Evolutionary conservation across 2,113 vertebrate species (phyloP).

Genomic region (Myrmecophaga tridactyla): DNA sequence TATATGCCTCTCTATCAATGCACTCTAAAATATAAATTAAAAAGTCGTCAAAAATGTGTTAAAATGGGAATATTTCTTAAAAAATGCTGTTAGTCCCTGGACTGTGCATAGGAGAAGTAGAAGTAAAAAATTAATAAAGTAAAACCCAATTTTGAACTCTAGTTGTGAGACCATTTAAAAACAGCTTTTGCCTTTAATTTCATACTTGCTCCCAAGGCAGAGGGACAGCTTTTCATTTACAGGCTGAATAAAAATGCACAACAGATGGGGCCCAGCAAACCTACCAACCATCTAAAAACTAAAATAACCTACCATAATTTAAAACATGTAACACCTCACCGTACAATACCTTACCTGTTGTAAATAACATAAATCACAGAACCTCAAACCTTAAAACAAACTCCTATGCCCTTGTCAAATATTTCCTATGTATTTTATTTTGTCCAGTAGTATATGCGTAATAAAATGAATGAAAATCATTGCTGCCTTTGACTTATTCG

Average conservation of each 20-base stretch:
- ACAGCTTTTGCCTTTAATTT: constrained; percentile 41
- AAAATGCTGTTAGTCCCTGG: background rate
- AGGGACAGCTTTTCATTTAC: background rate
- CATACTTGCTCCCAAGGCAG: background rate
- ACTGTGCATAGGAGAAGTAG: background rate
- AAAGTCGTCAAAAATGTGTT: background rate
- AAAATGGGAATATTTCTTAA: background rate
- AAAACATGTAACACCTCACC: background rate
- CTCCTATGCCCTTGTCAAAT: background rate
- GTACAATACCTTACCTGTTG: background rate
- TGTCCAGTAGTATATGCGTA: background rate
- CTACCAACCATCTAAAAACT: background rate
- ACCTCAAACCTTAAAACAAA: background rate
- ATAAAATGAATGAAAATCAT: background rate
- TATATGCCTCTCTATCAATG: background rate
- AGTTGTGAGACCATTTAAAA: background rate
- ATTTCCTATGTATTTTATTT: background rate
- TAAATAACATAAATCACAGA: background rate
- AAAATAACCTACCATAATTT: background rate
- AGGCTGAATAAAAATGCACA: constrained; percentile 17
- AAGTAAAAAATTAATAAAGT: background rate
- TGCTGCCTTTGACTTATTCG: background rate
- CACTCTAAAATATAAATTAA: background rate
- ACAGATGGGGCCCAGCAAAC: background rate
- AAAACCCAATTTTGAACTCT: background rate